phyloP scores from a whole-genome alignment of 2,797 vertebrate species.

The Choloepus didactylus region DNA sequence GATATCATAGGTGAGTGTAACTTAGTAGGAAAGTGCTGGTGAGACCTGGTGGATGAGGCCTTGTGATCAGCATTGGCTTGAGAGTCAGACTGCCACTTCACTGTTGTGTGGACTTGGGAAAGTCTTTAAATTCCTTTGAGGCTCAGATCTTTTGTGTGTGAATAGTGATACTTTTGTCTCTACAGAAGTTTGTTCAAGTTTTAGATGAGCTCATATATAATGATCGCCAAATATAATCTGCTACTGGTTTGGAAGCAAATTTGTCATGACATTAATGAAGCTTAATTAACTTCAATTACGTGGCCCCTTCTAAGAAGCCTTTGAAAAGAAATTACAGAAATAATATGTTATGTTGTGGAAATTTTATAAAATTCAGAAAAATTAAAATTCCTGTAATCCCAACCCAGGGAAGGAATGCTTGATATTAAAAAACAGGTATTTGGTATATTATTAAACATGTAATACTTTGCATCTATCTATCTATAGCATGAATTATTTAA shows the following conservation, averaged over 20 bases:
- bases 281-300: background rate
- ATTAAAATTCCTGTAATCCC: background rate
- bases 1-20: background rate
- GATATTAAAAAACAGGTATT: background rate
- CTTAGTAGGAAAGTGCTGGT: background rate
- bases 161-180: background rate
- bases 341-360: background rate
- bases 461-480: background rate
- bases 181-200: background rate
- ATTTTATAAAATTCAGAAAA: slow-evolving; percentile 54
- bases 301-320: background rate
- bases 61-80: background rate
- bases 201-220: background rate
- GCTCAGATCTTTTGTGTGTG: background rate
- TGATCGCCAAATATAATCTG: background rate
- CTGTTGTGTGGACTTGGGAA: background rate
- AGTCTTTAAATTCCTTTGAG: background rate
- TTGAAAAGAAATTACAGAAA: slow-evolving; percentile 7
- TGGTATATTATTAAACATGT: background rate
- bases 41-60: background rate
- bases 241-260: background rate
- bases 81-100: background rate
- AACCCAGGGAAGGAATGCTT: background rate
- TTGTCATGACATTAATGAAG: slow-evolving; percentile 20
- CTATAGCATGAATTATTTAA: slow-evolving; percentile 3